Conservation (phyloP, 2,113 vertebrate genomes). For the Silurus meridionalis region DNA sequence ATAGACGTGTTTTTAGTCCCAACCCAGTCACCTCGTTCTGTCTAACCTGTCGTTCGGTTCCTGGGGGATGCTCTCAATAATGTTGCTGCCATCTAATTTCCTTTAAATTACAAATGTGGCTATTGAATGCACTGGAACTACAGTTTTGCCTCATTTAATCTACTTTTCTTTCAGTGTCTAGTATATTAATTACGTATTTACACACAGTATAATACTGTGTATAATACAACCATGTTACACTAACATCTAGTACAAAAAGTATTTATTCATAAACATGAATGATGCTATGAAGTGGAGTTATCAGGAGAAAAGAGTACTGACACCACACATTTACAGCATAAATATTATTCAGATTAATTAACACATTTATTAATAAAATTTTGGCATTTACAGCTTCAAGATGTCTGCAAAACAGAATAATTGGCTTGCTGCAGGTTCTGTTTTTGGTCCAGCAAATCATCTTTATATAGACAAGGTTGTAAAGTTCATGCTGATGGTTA, state of each 20-base stretch:
- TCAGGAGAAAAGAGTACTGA: no score
- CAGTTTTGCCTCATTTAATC: neutral
- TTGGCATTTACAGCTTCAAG: neutral
- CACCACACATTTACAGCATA: no score
- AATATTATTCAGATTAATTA: no score
- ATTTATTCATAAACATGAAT: neutral
- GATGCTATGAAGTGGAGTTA: neutral
- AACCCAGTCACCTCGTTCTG: slow-evolving; percentile 5
- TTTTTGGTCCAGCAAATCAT: neutral
- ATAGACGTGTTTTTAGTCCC: slow-evolving; percentile 14
- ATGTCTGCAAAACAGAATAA: neutral
- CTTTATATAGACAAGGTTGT: neutral
- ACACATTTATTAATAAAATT: no score
- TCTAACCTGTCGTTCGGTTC: neutral
- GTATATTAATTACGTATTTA: neutral
- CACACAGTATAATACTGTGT: neutral
- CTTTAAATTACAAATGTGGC: neutral
- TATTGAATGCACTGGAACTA: neutral
- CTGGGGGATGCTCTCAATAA: neutral
- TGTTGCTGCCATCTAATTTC: neutral
- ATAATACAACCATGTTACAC: no score
- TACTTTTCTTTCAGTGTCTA: neutral
- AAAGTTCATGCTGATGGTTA: neutral
- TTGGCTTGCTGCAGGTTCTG: neutral
- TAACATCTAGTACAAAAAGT: neutral